phyloP scores from a whole-genome alignment of 2,113 vertebrate species.

The Sander vitreus region DNA sequence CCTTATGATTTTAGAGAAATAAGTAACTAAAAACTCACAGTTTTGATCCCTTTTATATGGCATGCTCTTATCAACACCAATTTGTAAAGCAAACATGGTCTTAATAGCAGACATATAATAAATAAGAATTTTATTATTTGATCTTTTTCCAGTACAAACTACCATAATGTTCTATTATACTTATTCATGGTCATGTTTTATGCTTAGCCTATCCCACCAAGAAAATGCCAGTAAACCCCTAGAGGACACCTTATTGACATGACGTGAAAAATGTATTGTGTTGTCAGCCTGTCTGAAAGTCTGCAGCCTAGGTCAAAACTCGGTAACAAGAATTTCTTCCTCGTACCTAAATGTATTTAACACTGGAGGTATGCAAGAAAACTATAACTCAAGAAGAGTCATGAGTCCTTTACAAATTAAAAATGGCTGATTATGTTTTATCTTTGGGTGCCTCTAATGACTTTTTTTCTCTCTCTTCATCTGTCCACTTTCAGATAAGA shows the following conservation, averaged over 20 bases:
- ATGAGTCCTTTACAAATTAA: conserved; percentile 28
- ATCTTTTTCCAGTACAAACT: neutral
- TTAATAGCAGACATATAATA: neutral
- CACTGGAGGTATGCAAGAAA: neutral
- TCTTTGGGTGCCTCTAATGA: conserved; percentile 52
- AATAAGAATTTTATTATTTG: neutral
- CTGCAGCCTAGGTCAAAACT: neutral
- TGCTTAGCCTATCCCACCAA: neutral
- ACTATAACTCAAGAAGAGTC: neutral
- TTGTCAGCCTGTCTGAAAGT: neutral
- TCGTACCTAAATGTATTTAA: neutral
- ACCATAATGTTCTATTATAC: neutral
- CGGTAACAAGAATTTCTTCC: neutral
- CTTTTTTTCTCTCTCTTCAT: conserved; percentile 44
- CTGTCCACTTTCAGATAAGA: conserved; percentile 73
- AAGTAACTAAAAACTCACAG: neutral
- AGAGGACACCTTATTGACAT: neutral
- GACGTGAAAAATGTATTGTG: neutral
- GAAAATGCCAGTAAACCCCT: neutral
- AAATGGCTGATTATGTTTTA: conserved; percentile 47
- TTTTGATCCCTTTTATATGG: too few relatives aligned
- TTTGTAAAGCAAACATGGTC: neutral
- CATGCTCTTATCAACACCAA: neutral
- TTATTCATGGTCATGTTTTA: neutral
- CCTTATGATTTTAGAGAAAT: neutral